These are phyloP conservation scores for Sesia bembeciformis DNA, from an alignment of 2,888 invertebrate species.

Conservation along the genomic window DNA sequence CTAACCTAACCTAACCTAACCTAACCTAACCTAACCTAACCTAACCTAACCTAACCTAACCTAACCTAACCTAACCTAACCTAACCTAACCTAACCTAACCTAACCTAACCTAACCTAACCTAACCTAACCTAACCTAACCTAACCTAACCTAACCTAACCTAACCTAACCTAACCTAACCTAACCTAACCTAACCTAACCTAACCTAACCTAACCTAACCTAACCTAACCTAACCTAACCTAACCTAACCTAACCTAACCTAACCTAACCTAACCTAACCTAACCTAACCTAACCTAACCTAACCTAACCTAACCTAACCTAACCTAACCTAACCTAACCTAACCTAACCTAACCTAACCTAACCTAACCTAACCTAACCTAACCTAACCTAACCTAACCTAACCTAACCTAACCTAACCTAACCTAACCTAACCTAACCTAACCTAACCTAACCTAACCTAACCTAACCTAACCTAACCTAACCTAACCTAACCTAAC, in stretches of 20 bases:
- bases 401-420: conserved; percentile 5
- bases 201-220: conserved; percentile 6
- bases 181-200: conserved; percentile 6
- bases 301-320: conserved; percentile 6
- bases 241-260: conserved; percentile 6
- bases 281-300: conserved; percentile 6
- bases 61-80: conserved; percentile 6
- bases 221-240: conserved; percentile 6
- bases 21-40: conserved; percentile 6
- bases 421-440: conserved; percentile 6
- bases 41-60: conserved; percentile 6
- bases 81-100: conserved; percentile 6
- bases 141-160: conserved; percentile 6
- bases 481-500: conserved; percentile 6
- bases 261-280: conserved; percentile 6
- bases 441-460: conserved; percentile 6
- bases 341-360: conserved; percentile 6
- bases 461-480: conserved; percentile 6
- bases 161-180: conserved; percentile 6
- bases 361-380: conserved; percentile 6
- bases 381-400: conserved; percentile 5
- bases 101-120: conserved; percentile 6
- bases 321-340: conserved; percentile 6
- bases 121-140: conserved; percentile 6
- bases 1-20: conserved; percentile 6